Base-by-base conservation (phyloP, 92 coral and sea anemone genomes). In the Metridium senile region DNA sequence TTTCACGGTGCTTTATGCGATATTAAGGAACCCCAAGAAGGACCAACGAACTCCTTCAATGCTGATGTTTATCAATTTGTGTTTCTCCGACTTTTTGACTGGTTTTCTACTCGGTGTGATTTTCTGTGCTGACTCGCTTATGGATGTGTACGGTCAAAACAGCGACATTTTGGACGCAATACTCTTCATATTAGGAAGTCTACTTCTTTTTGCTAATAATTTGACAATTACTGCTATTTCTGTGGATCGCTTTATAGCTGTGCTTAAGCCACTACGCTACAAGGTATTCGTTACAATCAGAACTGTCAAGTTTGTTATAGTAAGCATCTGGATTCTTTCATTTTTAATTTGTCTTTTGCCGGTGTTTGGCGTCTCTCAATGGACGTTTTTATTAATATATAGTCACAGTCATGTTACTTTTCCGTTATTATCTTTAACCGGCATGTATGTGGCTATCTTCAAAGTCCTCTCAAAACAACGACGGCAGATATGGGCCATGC, bases 161-260 rank as follows among this genome's bases (percentile, higher is more conserved):
- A 73, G 78, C 11, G 53, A 18, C 11, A 17, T 58, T n/a, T 26
- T 73, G 31, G 78, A 73, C 33, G 77, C 59, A 10, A 30, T 63
- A 0, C 51, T 68, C 21, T 70, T 81, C 43, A 28, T 64, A 0
- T 28, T 75, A 0, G 79, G 58, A 1, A 58, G 78, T 20, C 20
- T 82, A 27, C 70, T 84, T 28, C 27, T 86, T 17, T 86, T 81
- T 56, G 82, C 80, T 0, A 81, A 79, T 54, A 54, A 75, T 26
- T 51, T 74, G 46, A 73, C 90, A 11, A 86, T 86, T 47, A 64
- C 78, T 17, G 82, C 86, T 19, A 74, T 86, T 54, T 86, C 90
- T 0, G 28, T 72, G 9, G 71, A 82, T 54, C 82, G 90, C 11
- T 76, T 62, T 2, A 39, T 86, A 47, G 83, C 90, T 3, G 90